These are phyloP conservation scores for Anthrax anthrax DNA, from an alignment of 2,888 invertebrate genomes.

Conservation along the genomic window DNA sequence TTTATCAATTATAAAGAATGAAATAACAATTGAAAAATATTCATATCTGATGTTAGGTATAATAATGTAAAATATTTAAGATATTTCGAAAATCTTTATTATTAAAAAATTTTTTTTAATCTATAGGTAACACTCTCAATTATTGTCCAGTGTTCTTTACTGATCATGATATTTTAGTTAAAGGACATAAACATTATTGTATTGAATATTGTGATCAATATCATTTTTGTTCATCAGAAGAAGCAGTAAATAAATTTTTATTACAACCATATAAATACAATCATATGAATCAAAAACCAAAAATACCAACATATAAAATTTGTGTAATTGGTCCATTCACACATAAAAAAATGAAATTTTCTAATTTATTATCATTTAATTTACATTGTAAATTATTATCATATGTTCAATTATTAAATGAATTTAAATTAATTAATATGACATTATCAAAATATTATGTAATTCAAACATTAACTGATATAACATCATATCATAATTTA, in stretches of 20 bases:
- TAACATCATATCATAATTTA: neutral
- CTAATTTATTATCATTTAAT: slow-evolving; percentile 38
- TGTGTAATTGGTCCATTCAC: slow-evolving; percentile 43
- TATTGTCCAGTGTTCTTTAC: slow-evolving; percentile 49
- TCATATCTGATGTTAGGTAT: neutral
- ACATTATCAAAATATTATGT: neutral
- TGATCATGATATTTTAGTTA: slow-evolving; percentile 41
- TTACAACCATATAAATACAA: slow-evolving; percentile 38
- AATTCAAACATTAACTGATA: neutral
- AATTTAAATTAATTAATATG: neutral
- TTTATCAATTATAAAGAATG: neutral
- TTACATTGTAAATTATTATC: slow-evolving; percentile 24
- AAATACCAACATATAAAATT: slow-evolving; percentile 39
- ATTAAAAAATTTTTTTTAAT: neutral
- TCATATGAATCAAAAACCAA: slow-evolving; percentile 33
- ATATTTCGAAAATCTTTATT: neutral
- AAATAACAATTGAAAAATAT: neutral
- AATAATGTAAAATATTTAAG: neutral
- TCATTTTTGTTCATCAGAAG: slow-evolving; percentile 39
- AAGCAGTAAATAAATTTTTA: slow-evolving; percentile 38
- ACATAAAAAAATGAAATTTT: slow-evolving; percentile 40
- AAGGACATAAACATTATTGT: slow-evolving; percentile 42
- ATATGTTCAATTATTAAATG: neutral
- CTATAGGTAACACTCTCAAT: slow-evolving; percentile 38
- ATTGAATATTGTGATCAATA: slow-evolving; percentile 39